Base-by-base conservation (phyloP, 2,113 vertebrate genomes). In the Eolophus roseicapilla region DNA sequence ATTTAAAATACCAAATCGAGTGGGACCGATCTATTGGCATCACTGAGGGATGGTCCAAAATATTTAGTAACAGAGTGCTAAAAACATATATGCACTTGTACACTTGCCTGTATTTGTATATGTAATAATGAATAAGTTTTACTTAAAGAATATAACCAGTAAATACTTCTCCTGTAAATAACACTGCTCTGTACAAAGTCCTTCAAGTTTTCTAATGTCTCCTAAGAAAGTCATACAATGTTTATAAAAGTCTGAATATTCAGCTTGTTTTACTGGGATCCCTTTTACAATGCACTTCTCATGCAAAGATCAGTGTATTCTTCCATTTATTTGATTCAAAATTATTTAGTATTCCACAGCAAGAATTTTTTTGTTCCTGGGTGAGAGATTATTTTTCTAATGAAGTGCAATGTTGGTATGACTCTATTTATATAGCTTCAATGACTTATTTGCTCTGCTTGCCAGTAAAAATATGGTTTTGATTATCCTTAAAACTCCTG, bases 401-500 rank as follows among this genome's bases (percentile, higher is more conserved):
- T 96, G 76, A 82, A 91, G 78, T 94, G 59, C 64, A 95, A 77
- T 91, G 86, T 75, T 82, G 41, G 23, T 68, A 90, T 83, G 82
- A 88, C 76, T 95, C 50, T 80, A 87, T 97, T 96, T 95, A 81
- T 94, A 94, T 47, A 83, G 74, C 83, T 97, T 96, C 93, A 93
- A 46, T 62, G 81, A 79, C 93, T 97, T 96, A 94, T 69, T 97
- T 93, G 95, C 93, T 95, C 80, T 95, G 69, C 95, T 93, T 95
- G 74, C 93, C 96, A 79, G 84, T 96, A 95, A 92, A 97, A 98
- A 93, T 92, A 86, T 96, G 97, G 94, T 93, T 98, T 97, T 95
- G 92, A 98, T 98, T 98, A 97, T 59, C 76, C 67, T 96, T 96
- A 95, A 97, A 98, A 93, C 41, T 97, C 91, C 94, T 88, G 85